Conservation (phyloP, 2,113 vertebrate species). For the Urocolius indicus region DNA sequence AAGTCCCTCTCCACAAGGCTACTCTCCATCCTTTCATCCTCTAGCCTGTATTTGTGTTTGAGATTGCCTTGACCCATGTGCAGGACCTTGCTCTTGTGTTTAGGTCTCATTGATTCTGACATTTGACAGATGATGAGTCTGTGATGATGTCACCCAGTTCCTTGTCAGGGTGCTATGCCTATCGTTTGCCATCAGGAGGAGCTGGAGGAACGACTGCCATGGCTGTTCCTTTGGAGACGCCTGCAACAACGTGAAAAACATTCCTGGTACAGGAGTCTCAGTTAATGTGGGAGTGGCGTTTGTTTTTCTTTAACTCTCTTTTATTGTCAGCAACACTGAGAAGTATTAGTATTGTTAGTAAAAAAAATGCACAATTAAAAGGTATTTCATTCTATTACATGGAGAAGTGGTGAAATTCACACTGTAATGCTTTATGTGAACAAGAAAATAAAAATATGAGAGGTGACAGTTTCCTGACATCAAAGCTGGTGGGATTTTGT, state of each 20-base stretch:
- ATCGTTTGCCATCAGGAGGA: neutral
- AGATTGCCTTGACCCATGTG: too few species aligned
- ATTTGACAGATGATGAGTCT: fast-evolving
- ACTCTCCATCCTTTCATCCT: too few species aligned
- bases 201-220: neutral
- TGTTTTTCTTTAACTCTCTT: neutral
- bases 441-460: neutral
- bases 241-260: neutral
- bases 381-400: neutral
- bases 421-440: fast-evolving
- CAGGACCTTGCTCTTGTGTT: neutral
- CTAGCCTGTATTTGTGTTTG: too few species aligned
- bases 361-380: neutral
- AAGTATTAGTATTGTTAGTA: neutral
- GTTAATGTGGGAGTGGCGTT: fast-evolving
- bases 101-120: neutral
- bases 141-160: neutral
- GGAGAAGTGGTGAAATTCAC: neutral
- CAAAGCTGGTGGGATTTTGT: neutral
- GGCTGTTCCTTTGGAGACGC: neutral
- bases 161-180: neutral
- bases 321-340: neutral
- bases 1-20: too few species aligned
- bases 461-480: neutral
- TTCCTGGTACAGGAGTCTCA: neutral